Evolutionary conservation across 2,797 vertebrate genomes (phyloP).

Genomic region (Chloroceryle inda): DNA sequence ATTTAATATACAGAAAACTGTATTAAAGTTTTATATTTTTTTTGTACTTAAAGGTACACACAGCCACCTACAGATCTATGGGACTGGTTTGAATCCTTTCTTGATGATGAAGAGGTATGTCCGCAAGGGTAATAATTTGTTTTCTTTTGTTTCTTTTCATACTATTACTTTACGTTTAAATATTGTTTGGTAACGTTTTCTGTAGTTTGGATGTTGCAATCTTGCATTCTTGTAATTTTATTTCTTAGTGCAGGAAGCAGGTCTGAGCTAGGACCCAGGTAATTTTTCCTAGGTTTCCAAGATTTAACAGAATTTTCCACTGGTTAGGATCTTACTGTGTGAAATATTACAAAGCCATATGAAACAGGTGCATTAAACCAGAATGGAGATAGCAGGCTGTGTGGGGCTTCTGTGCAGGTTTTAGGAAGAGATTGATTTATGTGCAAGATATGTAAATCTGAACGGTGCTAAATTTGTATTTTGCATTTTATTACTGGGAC

Average conservation of each 20-base stretch:
- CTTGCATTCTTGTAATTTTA: background rate
- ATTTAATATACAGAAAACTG: background rate
- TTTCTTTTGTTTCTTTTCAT: constrained; percentile 80
- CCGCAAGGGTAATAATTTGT: constrained; percentile 93
- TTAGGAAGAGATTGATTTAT: background rate
- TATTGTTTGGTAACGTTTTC: background rate
- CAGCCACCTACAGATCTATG: constrained; percentile 96
- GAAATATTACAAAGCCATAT: background rate
- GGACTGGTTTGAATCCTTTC: constrained; percentile 99
- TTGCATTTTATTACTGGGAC: background rate
- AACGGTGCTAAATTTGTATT: background rate
- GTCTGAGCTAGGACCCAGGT: background rate
- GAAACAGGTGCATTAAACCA: background rate
- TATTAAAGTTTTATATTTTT: constrained; percentile 12
- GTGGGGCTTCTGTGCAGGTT: background rate
- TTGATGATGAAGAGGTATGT: constrained; percentile 99
- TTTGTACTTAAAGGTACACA: constrained; percentile 89
- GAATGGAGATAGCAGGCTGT: background rate
- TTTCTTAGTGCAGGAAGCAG: background rate
- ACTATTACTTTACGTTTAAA: background rate
- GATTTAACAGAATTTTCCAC: background rate
- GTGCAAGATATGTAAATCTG: background rate
- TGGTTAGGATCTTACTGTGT: background rate
- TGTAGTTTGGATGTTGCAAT: background rate
- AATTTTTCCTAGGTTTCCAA: background rate